Evolutionary conservation across 64 coral and sea anemone species (phyloP).

Genomic region (Dendronephthya gigantea): DNA sequence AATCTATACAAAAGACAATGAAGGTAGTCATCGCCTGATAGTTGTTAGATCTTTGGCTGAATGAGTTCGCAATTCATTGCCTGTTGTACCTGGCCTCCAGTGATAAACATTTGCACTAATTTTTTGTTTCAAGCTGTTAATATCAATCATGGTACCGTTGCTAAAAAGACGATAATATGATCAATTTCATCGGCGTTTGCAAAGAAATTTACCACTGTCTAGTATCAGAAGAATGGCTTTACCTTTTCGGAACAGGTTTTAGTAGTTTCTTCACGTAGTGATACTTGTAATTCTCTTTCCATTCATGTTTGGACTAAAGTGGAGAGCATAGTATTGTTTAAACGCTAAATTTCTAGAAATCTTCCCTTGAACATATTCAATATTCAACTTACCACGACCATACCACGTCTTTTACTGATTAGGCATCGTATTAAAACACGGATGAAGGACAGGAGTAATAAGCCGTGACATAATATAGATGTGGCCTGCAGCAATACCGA

Average conservation of each 20-base stretch:
- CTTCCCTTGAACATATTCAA: neutral
- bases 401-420: neutral
- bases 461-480: neutral
- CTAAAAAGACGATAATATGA: too few species aligned
- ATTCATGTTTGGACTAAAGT: conserved; percentile 16
- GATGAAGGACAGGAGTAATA: neutral
- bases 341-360: neutral
- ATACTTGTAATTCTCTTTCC: conserved; percentile 41
- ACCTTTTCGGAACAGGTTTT: conserved; percentile 24
- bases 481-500: neutral
- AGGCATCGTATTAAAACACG: neutral
- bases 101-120: too few species aligned
- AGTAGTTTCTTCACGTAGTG: conserved; percentile 27
- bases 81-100: too few species aligned
- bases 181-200: too few species aligned
- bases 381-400: neutral
- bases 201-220: too few species aligned
- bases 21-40: too few species aligned
- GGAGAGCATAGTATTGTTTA: neutral
- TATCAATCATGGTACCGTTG: too few species aligned
- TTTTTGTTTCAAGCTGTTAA: too few species aligned
- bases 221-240: too few species aligned
- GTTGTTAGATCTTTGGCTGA: too few species aligned
- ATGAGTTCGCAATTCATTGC: too few species aligned
- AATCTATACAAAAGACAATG: neutral